Evolutionary conservation across 2,113 vertebrate species (phyloP).

Genomic region (Zosterops pallidus): DNA sequence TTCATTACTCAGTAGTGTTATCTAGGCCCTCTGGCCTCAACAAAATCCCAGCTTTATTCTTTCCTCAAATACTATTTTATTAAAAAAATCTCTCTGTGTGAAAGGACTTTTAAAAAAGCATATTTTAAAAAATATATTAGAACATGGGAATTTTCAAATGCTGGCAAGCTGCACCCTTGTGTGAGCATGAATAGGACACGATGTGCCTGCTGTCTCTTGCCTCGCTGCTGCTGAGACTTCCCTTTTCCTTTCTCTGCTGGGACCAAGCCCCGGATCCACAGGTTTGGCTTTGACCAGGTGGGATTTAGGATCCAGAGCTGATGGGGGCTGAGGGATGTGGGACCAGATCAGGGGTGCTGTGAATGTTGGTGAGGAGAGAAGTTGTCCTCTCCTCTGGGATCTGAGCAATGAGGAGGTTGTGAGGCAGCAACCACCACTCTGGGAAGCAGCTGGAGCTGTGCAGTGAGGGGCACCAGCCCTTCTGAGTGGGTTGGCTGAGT

Average conservation of each 20-base stretch:
- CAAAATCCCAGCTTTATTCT: slow-evolving; percentile 8
- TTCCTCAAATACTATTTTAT: slow-evolving; percentile 3
- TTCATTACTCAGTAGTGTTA: background rate
- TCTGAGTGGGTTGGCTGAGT: background rate
- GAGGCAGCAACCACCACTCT: background rate
- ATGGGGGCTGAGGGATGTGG: background rate
- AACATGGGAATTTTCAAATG: background rate
- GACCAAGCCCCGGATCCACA: background rate
- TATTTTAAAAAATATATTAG: background rate
- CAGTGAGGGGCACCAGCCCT: background rate
- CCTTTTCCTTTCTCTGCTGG: background rate
- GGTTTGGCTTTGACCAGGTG: background rate
- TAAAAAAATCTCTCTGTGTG: background rate
- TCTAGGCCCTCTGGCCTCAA: background rate
- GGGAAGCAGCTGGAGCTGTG: background rate
- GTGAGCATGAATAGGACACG: background rate
- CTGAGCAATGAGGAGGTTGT: background rate
- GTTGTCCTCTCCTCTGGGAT: background rate
- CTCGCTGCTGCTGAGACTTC: background rate
- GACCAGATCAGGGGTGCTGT: background rate
- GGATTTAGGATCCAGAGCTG: rapidly evolving
- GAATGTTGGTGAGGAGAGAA: background rate
- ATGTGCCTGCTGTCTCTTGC: background rate
- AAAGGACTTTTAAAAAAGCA: background rate
- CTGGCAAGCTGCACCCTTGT: background rate